Percentiles rank a stretch among this genome's conserved stretches.
phyloP scores from a whole-genome alignment of 2,113 vertebrate species.

The Centropristis striata region DNA sequence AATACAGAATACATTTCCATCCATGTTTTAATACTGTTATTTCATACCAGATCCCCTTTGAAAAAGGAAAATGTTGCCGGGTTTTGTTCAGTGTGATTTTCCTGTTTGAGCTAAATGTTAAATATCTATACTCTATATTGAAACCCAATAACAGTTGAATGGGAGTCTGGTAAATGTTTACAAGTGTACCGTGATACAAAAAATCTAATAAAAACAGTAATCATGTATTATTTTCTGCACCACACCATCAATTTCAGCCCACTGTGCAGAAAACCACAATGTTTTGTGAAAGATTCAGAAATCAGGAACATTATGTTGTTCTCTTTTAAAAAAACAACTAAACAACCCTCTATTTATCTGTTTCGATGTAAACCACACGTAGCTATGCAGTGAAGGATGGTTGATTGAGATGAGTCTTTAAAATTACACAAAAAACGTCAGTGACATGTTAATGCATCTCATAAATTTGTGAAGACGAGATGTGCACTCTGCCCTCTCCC shows the following conservation, averaged over 20 bases:
- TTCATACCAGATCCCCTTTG: too few relatives aligned
- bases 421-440: background rate
- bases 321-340: too few relatives aligned
- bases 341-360: background rate
- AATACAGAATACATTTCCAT: background rate
- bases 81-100: too few relatives aligned
- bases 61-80: too few relatives aligned
- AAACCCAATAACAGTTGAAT: too few relatives aligned
- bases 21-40: too few relatives aligned
- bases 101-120: too few relatives aligned
- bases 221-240: background rate
- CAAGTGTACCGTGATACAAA: background rate
- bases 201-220: background rate
- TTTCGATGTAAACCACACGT: background rate
- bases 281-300: background rate
- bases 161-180: too few relatives aligned
- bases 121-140: too few relatives aligned
- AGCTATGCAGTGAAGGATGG: background rate
- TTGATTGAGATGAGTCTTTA: background rate
- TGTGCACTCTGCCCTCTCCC: constrained; percentile 9
- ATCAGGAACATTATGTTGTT: background rate
- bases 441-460: background rate
- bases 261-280: background rate
- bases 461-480: background rate
- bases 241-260: background rate